Evolutionary conservation across 1,140 invertebrate species (phyloP).

Genomic region (Pantala flavescens): DNA sequence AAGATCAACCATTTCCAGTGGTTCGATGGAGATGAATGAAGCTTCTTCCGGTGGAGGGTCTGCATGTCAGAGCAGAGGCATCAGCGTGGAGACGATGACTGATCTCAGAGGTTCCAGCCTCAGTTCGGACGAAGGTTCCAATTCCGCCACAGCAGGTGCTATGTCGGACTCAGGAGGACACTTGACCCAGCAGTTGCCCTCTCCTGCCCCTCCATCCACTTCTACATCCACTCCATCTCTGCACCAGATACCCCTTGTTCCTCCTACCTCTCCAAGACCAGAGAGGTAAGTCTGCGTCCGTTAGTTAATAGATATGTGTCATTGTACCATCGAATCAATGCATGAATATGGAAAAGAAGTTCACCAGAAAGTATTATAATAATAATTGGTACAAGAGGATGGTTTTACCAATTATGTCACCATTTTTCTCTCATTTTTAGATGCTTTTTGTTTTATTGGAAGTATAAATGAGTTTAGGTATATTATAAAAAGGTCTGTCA

Average conservation of each 20-base stretch:
- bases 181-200: neutral
- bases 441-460: too few species aligned
- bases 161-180: neutral
- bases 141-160: neutral
- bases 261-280: neutral
- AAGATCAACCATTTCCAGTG: neutral
- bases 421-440: too few species aligned
- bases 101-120: slow-evolving; percentile 44
- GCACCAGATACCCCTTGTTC: neutral
- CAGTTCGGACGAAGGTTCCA: slow-evolving; percentile 46
- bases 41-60: neutral
- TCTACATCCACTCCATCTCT: neutral
- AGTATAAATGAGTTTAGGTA: too few species aligned
- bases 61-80: slow-evolving; percentile 34
- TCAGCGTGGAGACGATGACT: slow-evolving; percentile 43
- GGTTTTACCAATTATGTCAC: too few species aligned
- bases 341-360: too few species aligned
- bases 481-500: too few species aligned
- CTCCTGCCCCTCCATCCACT: neutral
- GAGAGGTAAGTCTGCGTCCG: neutral
- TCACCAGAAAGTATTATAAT: too few species aligned
- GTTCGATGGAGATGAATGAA: neutral
- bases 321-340: too few species aligned
- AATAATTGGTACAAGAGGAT: too few species aligned
- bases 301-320: too few species aligned